phyloP scores from a whole-genome alignment of 2,797 vertebrate genomes.

The Trachurus trachurus region DNA sequence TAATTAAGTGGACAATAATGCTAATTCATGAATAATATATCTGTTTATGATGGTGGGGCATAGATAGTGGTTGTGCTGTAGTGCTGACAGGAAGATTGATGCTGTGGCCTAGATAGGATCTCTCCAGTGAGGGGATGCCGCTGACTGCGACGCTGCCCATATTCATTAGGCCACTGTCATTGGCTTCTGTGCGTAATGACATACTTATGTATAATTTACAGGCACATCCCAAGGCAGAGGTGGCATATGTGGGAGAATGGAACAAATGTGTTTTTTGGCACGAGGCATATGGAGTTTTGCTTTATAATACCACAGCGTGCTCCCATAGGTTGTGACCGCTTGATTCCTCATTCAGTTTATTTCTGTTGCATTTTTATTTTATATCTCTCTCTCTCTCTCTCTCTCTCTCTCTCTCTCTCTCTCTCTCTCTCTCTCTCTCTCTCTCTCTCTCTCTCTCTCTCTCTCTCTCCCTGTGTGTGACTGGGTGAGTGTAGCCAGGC shows the following conservation, averaged over 20 bases:
- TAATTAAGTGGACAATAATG: constrained; percentile 83
- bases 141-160: constrained; percentile 59
- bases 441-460: constrained; percentile 8
- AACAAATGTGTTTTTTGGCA: constrained; percentile 31
- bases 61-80: constrained; percentile 41
- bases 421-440: constrained; percentile 8
- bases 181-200: constrained; percentile 61
- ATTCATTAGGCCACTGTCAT: constrained; percentile 70
- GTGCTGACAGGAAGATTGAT: constrained; percentile 79
- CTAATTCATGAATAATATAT: constrained; percentile 83
- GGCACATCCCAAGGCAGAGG: constrained; percentile 56
- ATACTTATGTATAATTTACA: constrained; percentile 78
- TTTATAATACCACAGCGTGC: constrained; percentile 17
- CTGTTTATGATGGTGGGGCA: constrained; percentile 73
- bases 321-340: constrained; percentile 21
- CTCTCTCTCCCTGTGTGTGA: neutral
- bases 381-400: constrained; percentile 13
- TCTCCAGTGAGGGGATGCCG: constrained; percentile 68
- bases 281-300: constrained; percentile 26
- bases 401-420: constrained; percentile 10
- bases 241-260: constrained; percentile 32
- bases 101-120: constrained; percentile 71
- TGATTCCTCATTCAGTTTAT: neutral
- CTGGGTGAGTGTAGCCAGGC: neutral
- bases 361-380: constrained; percentile 18